phyloP scores from a whole-genome alignment of 2,797 vertebrate species.

The Malurus splendens region DNA sequence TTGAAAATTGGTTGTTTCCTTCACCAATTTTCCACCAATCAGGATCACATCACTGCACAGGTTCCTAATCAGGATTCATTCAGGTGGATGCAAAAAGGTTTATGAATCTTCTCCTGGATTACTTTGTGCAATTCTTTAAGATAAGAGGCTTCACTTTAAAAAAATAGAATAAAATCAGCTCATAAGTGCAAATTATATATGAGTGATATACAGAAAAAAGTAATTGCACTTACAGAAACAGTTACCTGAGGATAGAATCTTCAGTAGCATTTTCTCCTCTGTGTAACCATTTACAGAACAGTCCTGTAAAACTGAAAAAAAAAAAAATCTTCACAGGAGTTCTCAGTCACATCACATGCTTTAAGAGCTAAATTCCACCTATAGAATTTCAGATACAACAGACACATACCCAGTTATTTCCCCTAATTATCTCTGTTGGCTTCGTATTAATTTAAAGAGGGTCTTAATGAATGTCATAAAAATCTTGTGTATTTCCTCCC shows the following conservation, averaged over 20 bases:
- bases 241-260: neutral
- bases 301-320: neutral
- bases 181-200: neutral
- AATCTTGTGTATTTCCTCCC: neutral
- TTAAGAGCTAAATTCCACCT: neutral
- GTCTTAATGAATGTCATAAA: neutral
- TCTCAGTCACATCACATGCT: neutral
- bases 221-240: neutral
- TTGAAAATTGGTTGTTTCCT: constrained; percentile 45
- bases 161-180: neutral
- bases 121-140: neutral
- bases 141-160: neutral
- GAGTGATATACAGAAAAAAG: neutral
- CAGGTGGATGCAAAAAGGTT: neutral
- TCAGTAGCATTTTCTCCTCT: neutral
- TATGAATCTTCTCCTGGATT: neutral
- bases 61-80: constrained; percentile 17
- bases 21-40: constrained; percentile 27
- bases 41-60: neutral
- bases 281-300: neutral
- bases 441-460: neutral
- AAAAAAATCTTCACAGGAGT: neutral
- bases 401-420: neutral
- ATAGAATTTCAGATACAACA: neutral
- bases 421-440: neutral